A percentile compares a stretch with the other conserved stretches of the same genome.
Conservation (phyloP, 1,140 invertebrate species). For the Eriosoma lanigerum region DNA sequence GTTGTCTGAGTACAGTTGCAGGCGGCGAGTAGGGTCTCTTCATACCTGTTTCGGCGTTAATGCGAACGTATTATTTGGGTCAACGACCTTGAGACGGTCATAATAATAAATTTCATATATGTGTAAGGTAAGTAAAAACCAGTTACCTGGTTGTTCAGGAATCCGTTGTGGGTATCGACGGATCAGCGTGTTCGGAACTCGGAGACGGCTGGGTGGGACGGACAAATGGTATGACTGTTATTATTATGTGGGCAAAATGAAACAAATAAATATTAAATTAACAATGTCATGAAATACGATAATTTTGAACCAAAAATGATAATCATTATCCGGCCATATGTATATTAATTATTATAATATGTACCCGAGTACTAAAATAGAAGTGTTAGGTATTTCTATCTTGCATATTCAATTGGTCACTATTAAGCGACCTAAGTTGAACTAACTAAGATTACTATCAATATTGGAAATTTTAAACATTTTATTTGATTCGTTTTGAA, state of each 20-base stretch:
- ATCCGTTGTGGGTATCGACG: conserved; percentile 44
- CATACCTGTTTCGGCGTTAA: conserved; percentile 32
- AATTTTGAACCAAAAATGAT: neutral
- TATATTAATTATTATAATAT: too few species aligned
- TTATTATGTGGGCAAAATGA: neutral
- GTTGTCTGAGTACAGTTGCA: conserved; percentile 5
- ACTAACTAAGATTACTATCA: too few species aligned
- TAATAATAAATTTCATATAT: neutral
- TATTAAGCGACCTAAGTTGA: too few species aligned
- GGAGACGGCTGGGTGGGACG: conserved; percentile 18
- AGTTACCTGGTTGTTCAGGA: conserved; percentile 31
- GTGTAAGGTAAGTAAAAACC: conserved; percentile 22
- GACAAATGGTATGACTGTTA: conserved; percentile 37
- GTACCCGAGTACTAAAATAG: too few species aligned
- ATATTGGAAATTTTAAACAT: too few species aligned
- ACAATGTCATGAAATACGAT: neutral
- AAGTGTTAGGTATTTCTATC: too few species aligned
- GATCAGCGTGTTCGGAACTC: conserved; percentile 18
- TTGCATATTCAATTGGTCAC: too few species aligned
- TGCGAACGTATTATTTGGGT: conserved; percentile 44
- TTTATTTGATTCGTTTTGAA: too few species aligned
- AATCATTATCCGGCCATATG: too few species aligned
- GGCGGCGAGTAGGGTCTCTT: conserved; percentile 34
- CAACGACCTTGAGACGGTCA: conserved; percentile 39
- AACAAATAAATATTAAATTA: neutral